Base-by-base conservation (phyloP, 2,888 invertebrate species). In the Chouioia cunea region DNA sequence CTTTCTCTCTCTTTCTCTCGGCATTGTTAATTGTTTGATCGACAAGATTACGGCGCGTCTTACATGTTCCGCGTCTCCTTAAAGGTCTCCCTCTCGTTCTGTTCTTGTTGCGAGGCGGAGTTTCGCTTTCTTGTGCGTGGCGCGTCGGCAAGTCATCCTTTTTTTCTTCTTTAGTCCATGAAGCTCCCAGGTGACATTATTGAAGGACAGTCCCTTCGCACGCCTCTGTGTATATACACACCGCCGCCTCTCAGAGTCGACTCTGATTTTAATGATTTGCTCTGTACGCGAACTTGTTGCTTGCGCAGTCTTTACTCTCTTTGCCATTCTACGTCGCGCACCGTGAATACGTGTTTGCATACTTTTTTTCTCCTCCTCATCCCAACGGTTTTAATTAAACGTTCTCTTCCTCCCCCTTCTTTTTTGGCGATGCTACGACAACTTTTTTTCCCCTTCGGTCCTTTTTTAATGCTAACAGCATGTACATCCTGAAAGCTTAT, bases 1-100 rank as follows among this genome's bases (percentile, higher is more conserved):
- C 70, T 47, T 73, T 52, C 73, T 74, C 74, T 75, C 72, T 70
- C 72, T 70, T 70, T 70, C 70, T 72, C 67, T 75, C 75, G 81
- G 83, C 81, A 84, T 85, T 84, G 83, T 84, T 85, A 85, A 85
- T 85, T 83, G 84, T 85, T 84, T 84, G 85, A 85, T 84, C 83
- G 82, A 85, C 84, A 85, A 85, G 85, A 85, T 85, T 83, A 84
- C 82, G 80, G 79, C 80, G 80, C 83, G 81, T 85, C 82, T 80
- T 82, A 84, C 84, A 84, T 84, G 81, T 80, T 79, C 80, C 78
- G 79, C 78, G 76, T 81, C 80, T 78, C 75, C 71, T 72, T 71
- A 69, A 62, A 74, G 70, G 71, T 72, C 70, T 72, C 64, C 72
- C 72, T 71, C 70, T 73, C 73, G 70, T 48, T 44, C 58, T 50